Conservation (phyloP, 2,888 invertebrate genomes). For the Baronia brevicornis region DNA sequence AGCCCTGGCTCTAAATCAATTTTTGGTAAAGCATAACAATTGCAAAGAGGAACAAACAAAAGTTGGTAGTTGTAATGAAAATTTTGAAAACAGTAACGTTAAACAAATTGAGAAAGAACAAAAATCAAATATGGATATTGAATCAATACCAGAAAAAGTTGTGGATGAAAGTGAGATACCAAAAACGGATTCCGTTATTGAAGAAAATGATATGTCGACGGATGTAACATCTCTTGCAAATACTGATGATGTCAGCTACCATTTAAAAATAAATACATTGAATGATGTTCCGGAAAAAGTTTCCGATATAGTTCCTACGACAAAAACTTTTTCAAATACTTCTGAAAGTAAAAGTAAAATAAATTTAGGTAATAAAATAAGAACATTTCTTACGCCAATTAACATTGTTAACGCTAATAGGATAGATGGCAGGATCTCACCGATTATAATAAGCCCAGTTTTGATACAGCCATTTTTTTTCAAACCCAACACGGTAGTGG, state of each 20-base stretch:
- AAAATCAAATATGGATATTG: neutral
- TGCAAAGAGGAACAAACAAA: neutral
- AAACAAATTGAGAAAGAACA: neutral
- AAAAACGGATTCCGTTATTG: neutral
- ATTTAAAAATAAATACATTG: constrained; percentile 56
- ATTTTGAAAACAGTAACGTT: neutral
- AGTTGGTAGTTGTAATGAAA: neutral
- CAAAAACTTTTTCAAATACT: constrained; percentile 23
- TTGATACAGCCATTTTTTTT: constrained; percentile 54
- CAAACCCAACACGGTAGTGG: constrained; percentile 24
- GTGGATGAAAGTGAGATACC: neutral
- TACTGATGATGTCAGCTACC: constrained; percentile 56
- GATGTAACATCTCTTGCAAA: constrained; percentile 20
- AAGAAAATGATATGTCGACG: neutral
- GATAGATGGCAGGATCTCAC: constrained; percentile 31
- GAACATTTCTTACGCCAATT: constrained; percentile 45
- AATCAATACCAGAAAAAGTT: neutral
- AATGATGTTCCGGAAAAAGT: constrained; percentile 35
- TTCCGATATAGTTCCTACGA: constrained; percentile 23
- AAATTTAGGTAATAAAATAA: constrained; percentile 30
- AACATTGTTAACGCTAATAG: constrained; percentile 38
- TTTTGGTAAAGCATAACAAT: too few species aligned
- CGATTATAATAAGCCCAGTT: constrained; percentile 58
- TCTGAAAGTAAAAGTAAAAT: constrained; percentile 22
- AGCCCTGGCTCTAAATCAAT: too few species aligned